These are phyloP conservation scores for Horisme vitalbata DNA, from an alignment of 2,888 invertebrate species.

Conservation along the genomic window DNA sequence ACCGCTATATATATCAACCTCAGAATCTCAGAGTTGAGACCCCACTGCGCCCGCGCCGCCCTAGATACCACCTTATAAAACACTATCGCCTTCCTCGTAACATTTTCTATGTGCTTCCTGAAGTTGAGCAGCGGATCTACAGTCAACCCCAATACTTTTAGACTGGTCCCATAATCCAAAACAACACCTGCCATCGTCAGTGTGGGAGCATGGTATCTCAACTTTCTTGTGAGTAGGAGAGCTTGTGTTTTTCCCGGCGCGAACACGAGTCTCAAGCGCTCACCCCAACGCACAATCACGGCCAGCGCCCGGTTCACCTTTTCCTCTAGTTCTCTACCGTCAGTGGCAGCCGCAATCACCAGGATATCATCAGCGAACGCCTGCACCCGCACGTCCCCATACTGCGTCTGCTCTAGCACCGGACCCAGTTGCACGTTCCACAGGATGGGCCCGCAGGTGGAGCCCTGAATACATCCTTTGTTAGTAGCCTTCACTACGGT, in stretches of 20 bases:
- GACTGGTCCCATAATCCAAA: neutral
- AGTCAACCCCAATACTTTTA: slow-evolving; percentile 19
- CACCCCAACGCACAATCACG: slow-evolving; percentile 15
- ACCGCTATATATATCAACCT: slow-evolving; percentile 3
- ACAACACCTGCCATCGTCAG: slow-evolving; percentile 10
- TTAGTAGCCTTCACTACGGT: neutral
- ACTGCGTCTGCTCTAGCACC: neutral
- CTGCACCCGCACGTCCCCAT: neutral
- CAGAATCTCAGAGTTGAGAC: slow-evolving; percentile 7
- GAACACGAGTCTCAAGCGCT: slow-evolving; percentile 3
- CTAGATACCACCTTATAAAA: slow-evolving; percentile 6
- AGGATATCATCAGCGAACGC: neutral
- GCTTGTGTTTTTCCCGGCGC: slow-evolving; percentile 24
- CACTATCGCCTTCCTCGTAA: neutral
- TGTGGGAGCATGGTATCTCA: slow-evolving; percentile 11
- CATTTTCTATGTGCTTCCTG: neutral
- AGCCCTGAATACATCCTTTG: slow-evolving; percentile 6
- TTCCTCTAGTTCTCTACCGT: neutral
- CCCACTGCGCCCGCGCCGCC: slow-evolving; percentile 7
- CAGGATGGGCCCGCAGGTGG: neutral
- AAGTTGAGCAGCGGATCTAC: slow-evolving; percentile 10
- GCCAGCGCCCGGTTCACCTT: slow-evolving; percentile 1
- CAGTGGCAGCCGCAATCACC: neutral
- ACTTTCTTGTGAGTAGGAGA: slow-evolving; percentile 17
- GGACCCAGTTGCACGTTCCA: slow-evolving; percentile 4